phyloP scores from a whole-genome alignment of 1,140 invertebrate genomes.

The Choristoneura fumiferana region DNA sequence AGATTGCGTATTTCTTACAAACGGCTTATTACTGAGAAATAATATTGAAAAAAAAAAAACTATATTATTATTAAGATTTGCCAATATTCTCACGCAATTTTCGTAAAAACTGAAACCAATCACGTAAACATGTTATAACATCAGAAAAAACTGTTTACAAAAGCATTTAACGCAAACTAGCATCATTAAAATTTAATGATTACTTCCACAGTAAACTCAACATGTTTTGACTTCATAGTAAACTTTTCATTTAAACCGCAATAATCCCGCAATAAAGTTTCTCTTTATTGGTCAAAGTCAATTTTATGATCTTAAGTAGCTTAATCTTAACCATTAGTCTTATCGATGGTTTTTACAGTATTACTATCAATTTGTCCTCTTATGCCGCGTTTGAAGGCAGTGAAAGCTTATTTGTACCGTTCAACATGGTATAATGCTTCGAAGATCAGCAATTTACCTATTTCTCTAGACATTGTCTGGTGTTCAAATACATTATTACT shows the following conservation, averaged over 20 bases:
- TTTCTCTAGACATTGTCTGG: slow-evolving; percentile 27
- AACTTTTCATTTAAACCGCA: slow-evolving; percentile 14
- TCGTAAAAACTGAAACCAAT: not conserved
- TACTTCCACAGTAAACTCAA: slow-evolving; percentile 1
- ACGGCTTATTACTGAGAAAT: too few relatives aligned
- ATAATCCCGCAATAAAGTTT: slow-evolving; percentile 26
- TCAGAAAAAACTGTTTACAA: not conserved
- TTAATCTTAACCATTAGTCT: slow-evolving; percentile 31
- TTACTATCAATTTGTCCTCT: slow-evolving; percentile 34
- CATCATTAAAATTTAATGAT: slow-evolving; percentile 3
- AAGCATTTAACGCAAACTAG: not conserved
- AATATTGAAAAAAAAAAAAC: too few relatives aligned
- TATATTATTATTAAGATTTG: not conserved
- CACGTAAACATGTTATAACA: not conserved
- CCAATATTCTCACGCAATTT: not conserved
- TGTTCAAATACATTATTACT: slow-evolving; percentile 25
- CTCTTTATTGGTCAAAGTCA: slow-evolving; percentile 31
- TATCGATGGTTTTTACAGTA: slow-evolving; percentile 35
- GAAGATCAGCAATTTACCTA: slow-evolving; percentile 37
- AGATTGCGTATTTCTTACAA: not conserved
- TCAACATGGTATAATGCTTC: slow-evolving; percentile 35
- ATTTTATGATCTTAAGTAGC: slow-evolving; percentile 27
- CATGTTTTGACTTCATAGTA: slow-evolving; percentile 1
- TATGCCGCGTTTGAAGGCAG: slow-evolving; percentile 33
- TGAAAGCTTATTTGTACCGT: slow-evolving; percentile 47